phyloP scores from a whole-genome alignment of 1,140 invertebrate genomes.

The Drosophila virilis region DNA sequence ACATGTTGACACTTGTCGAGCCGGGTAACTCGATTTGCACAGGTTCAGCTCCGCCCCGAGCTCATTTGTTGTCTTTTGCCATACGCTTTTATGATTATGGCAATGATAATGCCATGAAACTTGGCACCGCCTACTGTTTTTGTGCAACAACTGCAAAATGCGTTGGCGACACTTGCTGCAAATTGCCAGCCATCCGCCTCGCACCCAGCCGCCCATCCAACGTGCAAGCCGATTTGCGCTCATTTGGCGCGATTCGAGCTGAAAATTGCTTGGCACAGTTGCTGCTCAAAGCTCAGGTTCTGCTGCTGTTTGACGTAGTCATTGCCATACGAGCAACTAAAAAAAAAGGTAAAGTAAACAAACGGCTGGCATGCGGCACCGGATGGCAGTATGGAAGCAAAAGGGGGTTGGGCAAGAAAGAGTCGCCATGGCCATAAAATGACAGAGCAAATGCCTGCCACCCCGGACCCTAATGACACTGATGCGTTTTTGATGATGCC shows the following conservation, averaged over 20 bases:
- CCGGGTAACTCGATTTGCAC: neutral
- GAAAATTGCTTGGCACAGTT: conserved; percentile 80
- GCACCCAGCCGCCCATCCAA: neutral
- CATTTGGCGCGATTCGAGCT: conserved; percentile 68
- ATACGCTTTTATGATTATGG: conserved; percentile 75
- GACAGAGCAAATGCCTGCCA: conserved; percentile 69
- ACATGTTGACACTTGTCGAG: conserved; percentile 10
- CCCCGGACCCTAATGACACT: conserved; percentile 63
- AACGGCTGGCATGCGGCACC: conserved; percentile 43
- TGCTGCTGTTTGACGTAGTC: conserved; percentile 56
- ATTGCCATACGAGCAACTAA: conserved; percentile 71
- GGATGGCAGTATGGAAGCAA: conserved; percentile 4
- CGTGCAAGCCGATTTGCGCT: conserved; percentile 1
- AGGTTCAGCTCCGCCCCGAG: neutral
- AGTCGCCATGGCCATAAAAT: conserved; percentile 66
- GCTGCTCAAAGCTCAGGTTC: conserved; percentile 56
- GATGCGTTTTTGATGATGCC: conserved; percentile 81
- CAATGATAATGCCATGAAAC: conserved; percentile 71
- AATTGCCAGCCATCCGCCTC: conserved; percentile 50
- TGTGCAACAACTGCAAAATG: conserved; percentile 76
- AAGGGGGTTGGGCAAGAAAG: conserved; percentile 29
- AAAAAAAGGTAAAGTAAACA: conserved; percentile 66
- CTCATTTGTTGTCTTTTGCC: conserved; percentile 13
- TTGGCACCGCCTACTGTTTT: conserved; percentile 54
- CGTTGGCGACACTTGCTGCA: conserved; percentile 74